Evolutionary conservation across 2,888 invertebrate genomes (phyloP).

Genomic region (Apamea anceps): DNA sequence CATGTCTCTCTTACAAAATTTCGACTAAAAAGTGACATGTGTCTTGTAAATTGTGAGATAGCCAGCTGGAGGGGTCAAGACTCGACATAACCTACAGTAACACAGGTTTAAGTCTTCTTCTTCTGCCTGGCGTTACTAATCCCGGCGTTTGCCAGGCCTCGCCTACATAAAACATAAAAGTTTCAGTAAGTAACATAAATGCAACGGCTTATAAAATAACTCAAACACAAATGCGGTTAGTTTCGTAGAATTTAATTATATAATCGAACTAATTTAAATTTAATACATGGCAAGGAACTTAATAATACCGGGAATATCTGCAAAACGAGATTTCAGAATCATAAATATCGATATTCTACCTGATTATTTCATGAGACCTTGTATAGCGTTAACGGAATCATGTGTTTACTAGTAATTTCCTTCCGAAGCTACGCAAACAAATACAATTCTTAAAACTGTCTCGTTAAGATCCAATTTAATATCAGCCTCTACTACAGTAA

Average conservation of each 20-base stretch:
- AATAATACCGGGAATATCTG: not conserved
- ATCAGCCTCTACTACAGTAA: conserved; percentile 12
- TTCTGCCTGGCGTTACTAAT: conserved; percentile 60
- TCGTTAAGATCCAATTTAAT: conserved; percentile 25
- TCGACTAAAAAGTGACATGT: conserved; percentile 30
- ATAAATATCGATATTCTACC: not conserved
- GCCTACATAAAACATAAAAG: conserved; percentile 62
- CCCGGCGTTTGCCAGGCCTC: conserved; percentile 59
- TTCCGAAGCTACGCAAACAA: conserved; percentile 13
- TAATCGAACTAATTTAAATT: conserved; percentile 13
- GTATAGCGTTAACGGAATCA: conserved; percentile 22
- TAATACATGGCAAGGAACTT: conserved; percentile 25
- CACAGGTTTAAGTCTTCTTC: conserved; percentile 57
- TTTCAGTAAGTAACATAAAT: conserved; percentile 52
- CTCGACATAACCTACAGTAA: conserved; percentile 37
- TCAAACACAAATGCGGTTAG: conserved; percentile 55
- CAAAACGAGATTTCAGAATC: conserved; percentile 25
- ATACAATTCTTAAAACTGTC: conserved; percentile 9
- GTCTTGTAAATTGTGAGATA: conserved; percentile 20
- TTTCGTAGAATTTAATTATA: conserved; percentile 40
- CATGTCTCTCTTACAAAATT: not conserved
- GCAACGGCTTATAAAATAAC: conserved; percentile 28
- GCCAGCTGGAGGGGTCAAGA: conserved; percentile 46
- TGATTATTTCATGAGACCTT: conserved; percentile 9
- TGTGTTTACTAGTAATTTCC: conserved; percentile 16